Evolutionary conservation across 1,140 invertebrate genomes (phyloP), one percentile per base, ranked within the genome.

Genomic region (Drosophila grimshawi): DNA sequence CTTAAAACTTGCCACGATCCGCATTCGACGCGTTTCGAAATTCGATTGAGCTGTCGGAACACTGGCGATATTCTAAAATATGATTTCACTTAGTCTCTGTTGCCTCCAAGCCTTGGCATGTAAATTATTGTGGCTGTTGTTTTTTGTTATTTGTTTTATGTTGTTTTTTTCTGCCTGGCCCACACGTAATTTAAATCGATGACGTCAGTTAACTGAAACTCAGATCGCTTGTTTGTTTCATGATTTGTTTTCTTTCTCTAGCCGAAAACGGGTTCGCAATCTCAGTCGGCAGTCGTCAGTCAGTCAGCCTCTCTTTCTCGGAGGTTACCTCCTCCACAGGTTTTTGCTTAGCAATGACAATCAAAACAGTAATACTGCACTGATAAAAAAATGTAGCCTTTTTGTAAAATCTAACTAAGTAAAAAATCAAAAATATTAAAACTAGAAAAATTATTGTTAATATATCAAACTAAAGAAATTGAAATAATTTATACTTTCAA

Each of bases 31-130:
- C 56, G 83, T 56, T 72, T 52, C 51, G 57, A 80, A 71, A 89
- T 68, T 83, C 85, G 73, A 89, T 83, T 88, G 80, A 88, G 45
- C 53, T 32, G 56, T 49, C 35, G 11, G 39, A 19, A 45, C 56
- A 55, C 52, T 41, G 56, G 62, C 65, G 39, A 55, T 89, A 89
- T 88, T 89, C 80, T 88, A 88, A 86, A 89, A 88, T 88, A 88
- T 83, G 83, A 86, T 86, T 88, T 88, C 83, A 88, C 74, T 74
- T 51, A 45, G 76, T 41, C 39, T 41, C 39, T 63, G 52, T 71
- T 64, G 57, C 52, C 61, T 49, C 46, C 75, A 82, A 76, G 67
- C 55, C 68, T 76, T 72, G 78, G 67, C 81, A 81, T 86, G 78
- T 82, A 82, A 81, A 85, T 77, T 75, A 81, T 80, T 74, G 74